Evolutionary conservation across 2,888 invertebrate species (phyloP).

Genomic region (Apamea anceps): DNA sequence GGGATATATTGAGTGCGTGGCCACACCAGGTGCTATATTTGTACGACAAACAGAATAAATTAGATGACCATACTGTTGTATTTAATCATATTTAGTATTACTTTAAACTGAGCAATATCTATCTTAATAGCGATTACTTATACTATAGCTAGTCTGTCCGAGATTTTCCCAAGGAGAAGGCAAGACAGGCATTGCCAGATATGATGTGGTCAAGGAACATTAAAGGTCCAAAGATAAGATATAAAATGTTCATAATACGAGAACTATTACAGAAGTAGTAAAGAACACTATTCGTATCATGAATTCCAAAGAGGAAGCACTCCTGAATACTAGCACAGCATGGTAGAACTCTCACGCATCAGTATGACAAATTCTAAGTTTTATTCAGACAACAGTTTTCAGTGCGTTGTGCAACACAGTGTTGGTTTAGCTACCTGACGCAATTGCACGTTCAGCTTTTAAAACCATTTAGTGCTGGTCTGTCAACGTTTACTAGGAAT

Average conservation of each 20-base stretch:
- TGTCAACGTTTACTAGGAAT: slow-evolving; percentile 67
- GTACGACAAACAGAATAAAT: slow-evolving; percentile 22
- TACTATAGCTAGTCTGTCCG: not conserved
- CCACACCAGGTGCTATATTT: slow-evolving; percentile 26
- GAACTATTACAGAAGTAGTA: not conserved
- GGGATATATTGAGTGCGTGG: slow-evolving; percentile 22
- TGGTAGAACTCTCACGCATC: slow-evolving; percentile 11
- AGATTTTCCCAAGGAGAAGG: not conserved
- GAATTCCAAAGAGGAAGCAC: not conserved
- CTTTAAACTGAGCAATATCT: not conserved
- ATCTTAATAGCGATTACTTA: not conserved
- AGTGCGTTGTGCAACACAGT: slow-evolving; percentile 61
- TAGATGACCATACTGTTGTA: slow-evolving; percentile 14
- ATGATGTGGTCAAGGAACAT: not conserved
- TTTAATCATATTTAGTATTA: not conserved
- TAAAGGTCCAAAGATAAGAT: not conserved
- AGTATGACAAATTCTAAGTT: slow-evolving; percentile 13
- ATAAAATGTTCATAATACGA: not conserved
- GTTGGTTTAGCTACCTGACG: slow-evolving; percentile 69
- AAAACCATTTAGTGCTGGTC: slow-evolving; percentile 70
- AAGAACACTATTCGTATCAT: not conserved
- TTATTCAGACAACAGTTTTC: slow-evolving; percentile 47
- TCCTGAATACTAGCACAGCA: not conserved
- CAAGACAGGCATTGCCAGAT: not conserved
- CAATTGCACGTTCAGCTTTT: slow-evolving; percentile 65